Base-by-base conservation (phyloP, 2,797 vertebrate species). In the Enteromius thamalakanensis region DNA sequence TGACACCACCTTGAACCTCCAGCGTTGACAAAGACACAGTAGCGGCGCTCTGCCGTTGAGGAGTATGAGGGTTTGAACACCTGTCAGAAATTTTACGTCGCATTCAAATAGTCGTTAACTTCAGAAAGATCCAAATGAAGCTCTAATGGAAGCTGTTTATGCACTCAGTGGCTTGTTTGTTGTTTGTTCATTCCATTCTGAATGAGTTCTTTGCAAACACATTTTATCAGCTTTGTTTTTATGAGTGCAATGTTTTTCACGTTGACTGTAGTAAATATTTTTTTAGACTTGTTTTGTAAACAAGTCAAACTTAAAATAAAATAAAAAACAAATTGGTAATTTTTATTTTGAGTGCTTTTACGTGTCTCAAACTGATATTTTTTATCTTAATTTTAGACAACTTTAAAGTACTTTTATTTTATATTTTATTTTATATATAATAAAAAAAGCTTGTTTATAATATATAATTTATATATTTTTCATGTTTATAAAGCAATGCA, bases 1-100 rank as follows among this genome's bases (percentile, higher is more conserved):
- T 87, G 88, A 89, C 88, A 82, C 84, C 78, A 85, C 88, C 88
- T 87, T 87, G 88, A 89, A 87, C 87, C 87, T 86, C 29, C 37
- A 64, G 79, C 79, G 82, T 68, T 80, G 85, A 86, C 82, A 83
- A 74, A 82, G 76, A 75, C 29, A 40, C 67, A 55, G 58, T 34
- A 47, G 40, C 42, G 8, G 12, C 29, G 32, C 72, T 58, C 40
- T 79, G 76, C 47, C 37, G 34, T 45, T 45, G 53, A 76, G 76
- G 17, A 65, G 76, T 78, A 47, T 40, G 34, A 53, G 47, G 64
- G 79, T 53, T 80, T 87, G 76, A 79, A 68, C 29, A 11, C 47
- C 83, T 74, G 58, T 84, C 87, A 74, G 65, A 23, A 68, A 40
- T 53, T 65, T 80, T 78, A 85, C 74, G 32, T 75, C 11, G 8